Conservation (phyloP, 2,797 vertebrate genomes). For the Smutsia gigantea region DNA sequence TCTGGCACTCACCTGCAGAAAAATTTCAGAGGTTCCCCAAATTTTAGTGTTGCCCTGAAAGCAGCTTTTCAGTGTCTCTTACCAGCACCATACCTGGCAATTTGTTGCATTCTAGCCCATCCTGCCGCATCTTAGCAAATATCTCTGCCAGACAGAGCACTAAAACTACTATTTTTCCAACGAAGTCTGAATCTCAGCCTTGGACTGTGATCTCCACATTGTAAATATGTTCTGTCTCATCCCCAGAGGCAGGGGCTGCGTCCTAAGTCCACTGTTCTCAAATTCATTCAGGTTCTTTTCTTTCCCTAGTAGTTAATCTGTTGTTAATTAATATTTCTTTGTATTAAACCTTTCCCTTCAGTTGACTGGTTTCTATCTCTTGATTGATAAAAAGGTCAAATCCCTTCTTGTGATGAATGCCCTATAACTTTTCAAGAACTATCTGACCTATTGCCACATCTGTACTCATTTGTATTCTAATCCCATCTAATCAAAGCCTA, state of each 20-base stretch:
- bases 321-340: neutral
- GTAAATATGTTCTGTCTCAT: neutral
- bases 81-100: neutral
- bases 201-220: neutral
- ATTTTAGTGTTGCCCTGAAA: neutral
- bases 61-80: neutral
- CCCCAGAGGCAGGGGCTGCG: neutral
- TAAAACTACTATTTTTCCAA: neutral
- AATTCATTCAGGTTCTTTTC: neutral
- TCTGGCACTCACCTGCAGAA: neutral
- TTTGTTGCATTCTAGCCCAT: neutral
- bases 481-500: neutral
- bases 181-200: neutral
- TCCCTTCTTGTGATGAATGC: neutral
- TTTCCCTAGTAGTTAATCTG: neutral
- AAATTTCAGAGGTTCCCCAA: neutral
- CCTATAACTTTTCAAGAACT: neutral
- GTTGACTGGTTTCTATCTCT: neutral
- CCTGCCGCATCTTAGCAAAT: neutral
- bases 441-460: neutral
- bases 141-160: neutral
- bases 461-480: neutral
- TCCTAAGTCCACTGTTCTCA: neutral
- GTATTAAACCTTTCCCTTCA: neutral
- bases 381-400: neutral